A percentile compares a stretch with the other conserved stretches of the same genome.
These are phyloP conservation scores for Plutomurus gul DNA, from an alignment of 1,140 invertebrate genomes.

Conservation along the genomic window DNA sequence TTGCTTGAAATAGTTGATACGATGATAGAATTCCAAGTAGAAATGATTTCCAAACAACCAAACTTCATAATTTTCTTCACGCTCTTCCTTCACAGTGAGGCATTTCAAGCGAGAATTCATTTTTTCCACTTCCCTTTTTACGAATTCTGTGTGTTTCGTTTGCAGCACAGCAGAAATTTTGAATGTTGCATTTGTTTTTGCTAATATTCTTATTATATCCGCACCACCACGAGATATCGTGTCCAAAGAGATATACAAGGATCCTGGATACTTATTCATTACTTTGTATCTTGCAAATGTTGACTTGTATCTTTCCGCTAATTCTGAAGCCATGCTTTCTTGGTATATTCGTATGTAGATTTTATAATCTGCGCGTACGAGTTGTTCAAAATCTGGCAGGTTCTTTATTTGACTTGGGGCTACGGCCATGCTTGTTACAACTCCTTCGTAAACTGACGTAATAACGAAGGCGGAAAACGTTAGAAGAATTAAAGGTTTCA, in stretches of 20 bases:
- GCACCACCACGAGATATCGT: background rate
- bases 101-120: background rate
- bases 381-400: background rate
- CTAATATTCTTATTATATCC: background rate
- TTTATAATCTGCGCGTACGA: background rate
- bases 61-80: background rate
- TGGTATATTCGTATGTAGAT: background rate
- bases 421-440: background rate
- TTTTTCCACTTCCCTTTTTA: background rate
- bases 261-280: background rate
- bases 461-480: background rate
- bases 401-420: background rate
- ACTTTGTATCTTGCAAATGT: background rate
- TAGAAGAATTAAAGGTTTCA: background rate
- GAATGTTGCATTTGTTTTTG: background rate
- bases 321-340: background rate
- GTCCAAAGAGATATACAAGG: background rate
- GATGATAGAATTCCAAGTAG: background rate
- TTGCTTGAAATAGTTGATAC: background rate
- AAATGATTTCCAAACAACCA: background rate
- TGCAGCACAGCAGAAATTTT: background rate
- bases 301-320: background rate
- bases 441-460: background rate
- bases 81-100: background rate
- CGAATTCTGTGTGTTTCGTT: background rate